Conservation (phyloP, 2,113 vertebrate genomes). For the Antennarius striatus region DNA sequence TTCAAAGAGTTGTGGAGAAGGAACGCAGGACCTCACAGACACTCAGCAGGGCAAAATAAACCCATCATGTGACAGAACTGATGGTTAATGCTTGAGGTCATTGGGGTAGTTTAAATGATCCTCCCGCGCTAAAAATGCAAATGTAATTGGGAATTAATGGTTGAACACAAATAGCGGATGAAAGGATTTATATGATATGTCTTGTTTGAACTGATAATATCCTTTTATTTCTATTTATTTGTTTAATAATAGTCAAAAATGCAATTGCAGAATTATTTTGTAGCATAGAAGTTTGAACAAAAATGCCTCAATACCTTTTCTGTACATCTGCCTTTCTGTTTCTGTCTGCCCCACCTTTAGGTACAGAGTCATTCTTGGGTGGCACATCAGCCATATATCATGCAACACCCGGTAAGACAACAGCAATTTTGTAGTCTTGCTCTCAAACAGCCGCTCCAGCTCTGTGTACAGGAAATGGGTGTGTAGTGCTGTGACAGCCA, state of each 20-base stretch:
- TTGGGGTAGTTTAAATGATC: too few relatives aligned
- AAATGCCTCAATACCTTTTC: conserved; percentile 7
- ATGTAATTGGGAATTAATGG: conserved; percentile 10
- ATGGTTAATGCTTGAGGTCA: too few relatives aligned
- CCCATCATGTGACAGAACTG: too few relatives aligned
- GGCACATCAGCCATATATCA: conserved; percentile 97
- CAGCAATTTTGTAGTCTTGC: background rate
- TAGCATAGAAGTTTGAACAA: too few relatives aligned
- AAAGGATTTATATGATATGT: background rate
- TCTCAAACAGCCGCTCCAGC: background rate
- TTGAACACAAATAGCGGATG: background rate
- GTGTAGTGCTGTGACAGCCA: conserved; percentile 34
- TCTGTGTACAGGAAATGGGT: conserved; percentile 61
- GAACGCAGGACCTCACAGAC: background rate
- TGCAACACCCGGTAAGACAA: conserved; percentile 96
- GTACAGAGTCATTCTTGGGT: conserved; percentile 99
- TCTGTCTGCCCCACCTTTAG: conserved; percentile 65
- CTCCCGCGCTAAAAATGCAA: background rate
- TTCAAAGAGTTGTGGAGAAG: background rate
- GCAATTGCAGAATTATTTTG: background rate
- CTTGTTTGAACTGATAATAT: background rate
- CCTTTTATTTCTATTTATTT: background rate
- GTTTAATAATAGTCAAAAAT: background rate
- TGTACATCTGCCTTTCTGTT: conserved; percentile 10
- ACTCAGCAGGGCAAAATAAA: too few relatives aligned